These are phyloP conservation scores for Dendrolimus houi DNA, from an alignment of 2,888 invertebrate species.

Conservation along the genomic window DNA sequence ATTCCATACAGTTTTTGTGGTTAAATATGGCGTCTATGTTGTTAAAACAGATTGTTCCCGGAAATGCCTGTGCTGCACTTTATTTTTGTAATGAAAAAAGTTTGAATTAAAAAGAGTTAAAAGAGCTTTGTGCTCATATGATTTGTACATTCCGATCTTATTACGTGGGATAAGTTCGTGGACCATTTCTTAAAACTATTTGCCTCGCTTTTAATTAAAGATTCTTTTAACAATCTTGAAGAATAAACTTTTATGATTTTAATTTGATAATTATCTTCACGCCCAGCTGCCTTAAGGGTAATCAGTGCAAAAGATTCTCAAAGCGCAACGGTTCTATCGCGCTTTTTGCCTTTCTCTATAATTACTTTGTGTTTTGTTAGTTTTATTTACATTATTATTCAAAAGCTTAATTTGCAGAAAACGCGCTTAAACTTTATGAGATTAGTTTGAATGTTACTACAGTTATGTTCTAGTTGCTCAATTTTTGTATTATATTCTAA, in stretches of 20 bases:
- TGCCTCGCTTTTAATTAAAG: conserved; percentile 32
- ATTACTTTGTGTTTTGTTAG: background rate
- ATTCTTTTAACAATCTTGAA: too few relatives aligned
- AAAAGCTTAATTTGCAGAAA: too few relatives aligned
- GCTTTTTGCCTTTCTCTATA: too few relatives aligned
- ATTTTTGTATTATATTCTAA: too few relatives aligned
- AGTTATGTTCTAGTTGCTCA: too few relatives aligned
- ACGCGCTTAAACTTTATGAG: too few relatives aligned
- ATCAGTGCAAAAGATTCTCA: background rate
- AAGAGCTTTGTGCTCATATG: conserved; percentile 59
- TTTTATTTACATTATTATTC: too few relatives aligned
- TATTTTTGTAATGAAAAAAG: conserved; percentile 47
- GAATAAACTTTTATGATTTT: too few relatives aligned
- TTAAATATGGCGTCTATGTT: conserved; percentile 4
- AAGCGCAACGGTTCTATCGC: conserved; percentile 4
- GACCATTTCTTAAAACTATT: conserved; percentile 35
- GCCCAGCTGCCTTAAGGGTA: background rate
- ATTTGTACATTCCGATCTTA: conserved; percentile 65
- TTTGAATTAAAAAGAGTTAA: conserved; percentile 26
- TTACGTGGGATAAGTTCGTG: conserved; percentile 47
- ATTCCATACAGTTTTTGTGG: conserved; percentile 8
- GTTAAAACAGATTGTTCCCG: conserved; percentile 31
- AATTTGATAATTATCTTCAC: too few relatives aligned
- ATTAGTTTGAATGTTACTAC: too few relatives aligned
- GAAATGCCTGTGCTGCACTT: conserved; percentile 48